These are phyloP conservation scores for Lymantria monacha DNA, from an alignment of 2,888 invertebrate genomes.

Conservation along the genomic window DNA sequence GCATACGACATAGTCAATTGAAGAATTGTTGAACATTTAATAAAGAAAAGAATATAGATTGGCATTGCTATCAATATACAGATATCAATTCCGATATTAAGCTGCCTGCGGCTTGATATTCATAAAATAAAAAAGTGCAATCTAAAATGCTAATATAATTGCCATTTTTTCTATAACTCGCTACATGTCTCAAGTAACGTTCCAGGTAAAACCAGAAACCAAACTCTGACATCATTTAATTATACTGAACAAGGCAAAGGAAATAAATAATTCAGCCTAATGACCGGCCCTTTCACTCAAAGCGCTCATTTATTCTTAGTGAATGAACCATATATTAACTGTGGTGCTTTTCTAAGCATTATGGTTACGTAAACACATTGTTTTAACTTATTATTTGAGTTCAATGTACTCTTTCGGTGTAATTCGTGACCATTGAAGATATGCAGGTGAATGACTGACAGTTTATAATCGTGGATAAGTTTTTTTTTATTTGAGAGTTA, in stretches of 20 bases:
- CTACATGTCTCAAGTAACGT: no score
- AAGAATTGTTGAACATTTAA: no score
- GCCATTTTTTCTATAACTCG: neutral
- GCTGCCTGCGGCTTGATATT: no score
- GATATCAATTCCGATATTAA: no score
- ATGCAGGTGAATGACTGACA: constrained; percentile 9
- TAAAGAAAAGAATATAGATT: no score
- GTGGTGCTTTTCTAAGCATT: neutral
- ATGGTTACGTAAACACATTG: constrained; percentile 13
- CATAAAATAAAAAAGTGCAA: no score
- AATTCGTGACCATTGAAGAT: constrained; percentile 8
- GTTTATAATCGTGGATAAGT: constrained; percentile 1
- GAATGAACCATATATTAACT: neutral
- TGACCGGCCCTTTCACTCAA: neutral
- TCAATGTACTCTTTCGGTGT: constrained; percentile 17
- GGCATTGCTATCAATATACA: no score
- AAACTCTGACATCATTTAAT: no score
- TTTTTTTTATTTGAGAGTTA: constrained; percentile 1
- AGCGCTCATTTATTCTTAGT: neutral
- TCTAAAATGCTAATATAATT: no score
- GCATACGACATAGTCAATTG: no score
- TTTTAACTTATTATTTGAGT: constrained; percentile 6
- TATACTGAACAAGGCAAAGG: neutral
- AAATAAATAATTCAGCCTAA: neutral
- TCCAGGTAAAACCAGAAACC: no score